Base-by-base conservation (phyloP, 2,888 invertebrate genomes). In the Apodemia mormo region DNA sequence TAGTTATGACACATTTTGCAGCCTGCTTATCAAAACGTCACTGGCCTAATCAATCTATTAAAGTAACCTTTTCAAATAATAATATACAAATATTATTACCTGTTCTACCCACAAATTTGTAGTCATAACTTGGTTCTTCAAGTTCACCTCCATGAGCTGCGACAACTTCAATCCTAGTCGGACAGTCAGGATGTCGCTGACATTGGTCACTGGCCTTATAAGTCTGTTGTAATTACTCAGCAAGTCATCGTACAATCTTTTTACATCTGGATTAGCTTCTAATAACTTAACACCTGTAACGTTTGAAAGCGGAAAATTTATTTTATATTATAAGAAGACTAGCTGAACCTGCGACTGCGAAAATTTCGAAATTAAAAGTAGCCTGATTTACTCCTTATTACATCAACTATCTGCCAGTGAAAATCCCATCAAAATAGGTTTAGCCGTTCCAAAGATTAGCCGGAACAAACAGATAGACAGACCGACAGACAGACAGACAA, bases 171-270 rank as follows among this genome's bases (percentile, higher is more conserved):
- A 94, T 0, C 99, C 97, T 70, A 99, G 94, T 92, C 97, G 96
- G 66, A 99, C 99, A 0, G 97, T 98, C 67, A 99, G 93, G 30
- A 98, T 98, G 85, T 99, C 98, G 1, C 96, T 97, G 81, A 98
- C 98, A 87, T 99, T 98, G 45, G 96, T 96, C 65, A 99, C 99
- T 0, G 99, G 99, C 70, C 99, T 94, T 74, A 99, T 99, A 68
- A 99, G 94, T 65, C 98, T 95, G 88, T 99, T 99, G 88, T 99
- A 99, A 90, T 98, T 98, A 81, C 97, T 97, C 66, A 99, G 95
- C 68, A 99, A 94, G 86, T 99, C 99, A 86, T 99, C 99, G 85
- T 99, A 99, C 0, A 99, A 95, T 37, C 99, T 94, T 85, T 99
- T 98, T 0, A 99, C 97, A 82, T 98, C 98, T 14, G 98, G 98